Base-by-base conservation (phyloP, 2,888 invertebrate species). In the Teleogryllus oceanicus region DNA sequence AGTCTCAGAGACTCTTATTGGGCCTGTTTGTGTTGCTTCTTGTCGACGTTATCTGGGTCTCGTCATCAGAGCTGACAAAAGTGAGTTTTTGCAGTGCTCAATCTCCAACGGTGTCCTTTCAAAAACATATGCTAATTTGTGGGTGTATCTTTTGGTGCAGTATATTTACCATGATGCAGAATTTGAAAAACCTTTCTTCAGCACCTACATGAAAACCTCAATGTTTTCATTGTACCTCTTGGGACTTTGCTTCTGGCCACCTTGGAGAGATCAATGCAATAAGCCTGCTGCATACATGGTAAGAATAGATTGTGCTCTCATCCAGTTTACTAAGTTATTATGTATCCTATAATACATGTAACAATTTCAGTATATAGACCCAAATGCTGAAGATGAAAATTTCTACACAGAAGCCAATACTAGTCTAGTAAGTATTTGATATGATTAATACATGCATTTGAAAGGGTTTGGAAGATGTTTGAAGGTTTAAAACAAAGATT, bases 41-140 rank as follows among this genome's bases (percentile, higher is more conserved):
- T 85, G 98, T 98, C 83, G 97, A 98, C 88, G 89, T 98, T 81
- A 93, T 99, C 85, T 98, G 98, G 98, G 98, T 98, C 79, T 93
- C 95, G 79, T 98, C 97, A 78, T 95, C 96, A 74, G 97, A 98
- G 89, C 89, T 98, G 82, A 96, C 97, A 82, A 95, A 96, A 92
- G 98, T 98, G n/a, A 12, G 49, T 18, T 12, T n/a, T 11, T 49
- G 8, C 20, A 18, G 21, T 76, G 12, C 11, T 76, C 21, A 13
- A 49, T n/a, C 11, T 24, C 11, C 77, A 76, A 76, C 77, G 18
- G 13, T 76, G 16, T 24, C 16, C 13, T 3, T 13, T 11, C 50
- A 10, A 2, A 16, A 76, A 78, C 4, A 49, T 78, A 50, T 24
- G 13, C 20, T 50, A 24, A 37, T 78, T 78, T 8, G 8, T 8